Percentiles rank a stretch among this genome's conserved stretches.
Conservation (phyloP, 2,888 invertebrate genomes). For the Didymodactylos carnosus region DNA sequence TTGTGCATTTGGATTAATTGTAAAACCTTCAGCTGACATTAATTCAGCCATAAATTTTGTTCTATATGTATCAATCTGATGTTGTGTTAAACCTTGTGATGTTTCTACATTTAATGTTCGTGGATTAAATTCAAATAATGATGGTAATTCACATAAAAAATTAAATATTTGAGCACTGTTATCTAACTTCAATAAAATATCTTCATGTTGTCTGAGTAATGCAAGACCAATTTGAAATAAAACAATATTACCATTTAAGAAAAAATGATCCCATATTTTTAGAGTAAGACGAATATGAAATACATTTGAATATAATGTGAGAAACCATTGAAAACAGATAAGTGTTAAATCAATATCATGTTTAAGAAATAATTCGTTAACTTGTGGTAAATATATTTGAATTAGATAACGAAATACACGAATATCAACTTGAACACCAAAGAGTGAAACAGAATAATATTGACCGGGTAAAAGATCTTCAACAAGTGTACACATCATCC, state of each 20-base stretch:
- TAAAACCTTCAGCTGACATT: constrained; percentile 83
- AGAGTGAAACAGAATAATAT: constrained; percentile 77
- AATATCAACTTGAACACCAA: constrained; percentile 54
- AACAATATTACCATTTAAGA: constrained; percentile 78
- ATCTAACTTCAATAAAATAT: constrained; percentile 52
- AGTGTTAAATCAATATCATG: constrained; percentile 71
- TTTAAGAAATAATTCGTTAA: constrained; percentile 62
- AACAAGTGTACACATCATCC: constrained; percentile 96
- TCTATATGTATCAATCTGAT: constrained; percentile 52
- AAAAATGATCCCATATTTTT: constrained; percentile 87
- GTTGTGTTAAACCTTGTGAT: background rate
- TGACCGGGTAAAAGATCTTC: constrained; percentile 90
- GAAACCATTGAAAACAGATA: constrained; percentile 88
- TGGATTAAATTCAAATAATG: background rate
- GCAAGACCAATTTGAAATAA: constrained; percentile 80
- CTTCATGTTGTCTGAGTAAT: constrained; percentile 58
- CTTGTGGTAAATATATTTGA: constrained; percentile 64
- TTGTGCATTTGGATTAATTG: constrained; percentile 46
- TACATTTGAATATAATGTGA: constrained; percentile 84
- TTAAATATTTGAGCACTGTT: constrained; percentile 96
- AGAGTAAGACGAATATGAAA: constrained; percentile 69
- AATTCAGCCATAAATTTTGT: constrained; percentile 76
- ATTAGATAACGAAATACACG: constrained; percentile 76
- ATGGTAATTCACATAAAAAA: constrained; percentile 75
- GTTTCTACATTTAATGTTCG: background rate